Conservation (phyloP, 2,113 vertebrate species). For the Sarotherodon lohbergeri region DNA sequence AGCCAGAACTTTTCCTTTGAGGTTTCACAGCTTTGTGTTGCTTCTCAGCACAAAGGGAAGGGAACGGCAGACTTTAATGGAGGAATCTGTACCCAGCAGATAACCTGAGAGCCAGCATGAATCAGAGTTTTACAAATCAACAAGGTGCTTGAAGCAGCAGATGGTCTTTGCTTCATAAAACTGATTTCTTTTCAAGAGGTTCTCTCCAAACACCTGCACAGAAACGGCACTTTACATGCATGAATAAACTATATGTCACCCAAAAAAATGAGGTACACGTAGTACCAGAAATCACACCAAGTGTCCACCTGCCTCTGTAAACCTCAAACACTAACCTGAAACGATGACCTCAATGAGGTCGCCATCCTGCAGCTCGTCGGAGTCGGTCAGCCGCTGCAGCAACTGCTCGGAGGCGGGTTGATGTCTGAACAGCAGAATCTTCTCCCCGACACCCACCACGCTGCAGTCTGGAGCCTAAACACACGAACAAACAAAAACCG, state of each 20-base stretch:
- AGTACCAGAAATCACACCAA: not conserved
- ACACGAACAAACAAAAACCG: not conserved
- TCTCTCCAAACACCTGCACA: not conserved
- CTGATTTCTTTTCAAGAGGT: not conserved
- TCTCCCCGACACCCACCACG: conserved; percentile 59
- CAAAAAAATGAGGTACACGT: not conserved
- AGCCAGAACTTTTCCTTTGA: not conserved
- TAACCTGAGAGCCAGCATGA: not conserved
- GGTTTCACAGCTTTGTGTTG: not conserved
- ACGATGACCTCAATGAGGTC: conserved; percentile 73
- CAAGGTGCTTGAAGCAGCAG: not conserved
- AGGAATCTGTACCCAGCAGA: not conserved
- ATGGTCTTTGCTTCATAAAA: not conserved
- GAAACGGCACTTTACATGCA: not conserved
- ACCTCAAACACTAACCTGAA: conserved; percentile 51
- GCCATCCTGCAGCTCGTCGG: conserved; percentile 56
- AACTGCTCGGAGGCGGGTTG: conserved; percentile 30
- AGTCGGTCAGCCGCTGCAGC: conserved; percentile 49
- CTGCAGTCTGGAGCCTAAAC: conserved; percentile 64
- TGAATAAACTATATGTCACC: not conserved
- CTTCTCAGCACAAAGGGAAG: not conserved
- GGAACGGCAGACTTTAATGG: not conserved
- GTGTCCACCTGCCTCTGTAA: not conserved
- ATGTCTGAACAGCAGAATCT: conserved; percentile 69
- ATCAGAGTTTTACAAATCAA: not conserved